Evolutionary conservation across 1,140 invertebrate species (phyloP).

Genomic region (Cotesia glomerata): DNA sequence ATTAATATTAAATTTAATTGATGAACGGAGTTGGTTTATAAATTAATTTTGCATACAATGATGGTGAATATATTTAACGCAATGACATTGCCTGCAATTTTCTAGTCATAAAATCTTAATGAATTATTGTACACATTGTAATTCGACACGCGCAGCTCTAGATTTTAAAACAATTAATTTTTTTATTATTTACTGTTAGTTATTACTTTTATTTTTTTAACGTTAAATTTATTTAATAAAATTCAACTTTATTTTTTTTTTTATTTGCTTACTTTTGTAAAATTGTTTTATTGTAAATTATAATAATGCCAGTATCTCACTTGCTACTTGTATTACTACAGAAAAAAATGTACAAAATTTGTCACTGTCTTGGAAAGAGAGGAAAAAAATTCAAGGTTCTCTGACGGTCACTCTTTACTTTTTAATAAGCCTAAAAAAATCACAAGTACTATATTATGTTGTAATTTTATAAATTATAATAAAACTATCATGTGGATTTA

Average conservation of each 20-base stretch:
- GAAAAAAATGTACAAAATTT: slow-evolving; percentile 34
- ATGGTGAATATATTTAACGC: slow-evolving; percentile 20
- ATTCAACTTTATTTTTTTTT: background rate
- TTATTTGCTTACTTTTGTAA: background rate
- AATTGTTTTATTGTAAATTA: slow-evolving; percentile 12
- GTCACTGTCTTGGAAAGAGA: slow-evolving; percentile 14
- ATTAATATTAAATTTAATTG: slow-evolving; percentile 17
- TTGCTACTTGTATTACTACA: slow-evolving; percentile 14
- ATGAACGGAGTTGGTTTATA: slow-evolving; percentile 21
- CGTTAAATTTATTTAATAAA: background rate
- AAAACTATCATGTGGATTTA: too few species aligned
- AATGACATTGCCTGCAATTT: slow-evolving; percentile 26
- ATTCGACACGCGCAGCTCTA: slow-evolving; percentile 18
- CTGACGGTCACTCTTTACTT: too few species aligned
- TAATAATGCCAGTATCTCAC: slow-evolving; percentile 22
- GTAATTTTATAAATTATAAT: too few species aligned
- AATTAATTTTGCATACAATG: slow-evolving; percentile 32
- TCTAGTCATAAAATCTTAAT: slow-evolving; percentile 36
- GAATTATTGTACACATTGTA: slow-evolving; percentile 11
- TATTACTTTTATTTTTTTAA: too few species aligned
- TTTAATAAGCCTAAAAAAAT: too few species aligned
- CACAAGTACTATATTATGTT: too few species aligned
- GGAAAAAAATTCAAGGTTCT: slow-evolving; percentile 8
- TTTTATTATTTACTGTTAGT: too few species aligned
- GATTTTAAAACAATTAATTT: background rate